A percentile compares a stretch with the other conserved stretches of the same genome.
Evolutionary conservation across 37 sponge, comb jelly and placozoan genomes (phyloP).

Genomic region (Chondrilla cf. caribensis): DNA sequence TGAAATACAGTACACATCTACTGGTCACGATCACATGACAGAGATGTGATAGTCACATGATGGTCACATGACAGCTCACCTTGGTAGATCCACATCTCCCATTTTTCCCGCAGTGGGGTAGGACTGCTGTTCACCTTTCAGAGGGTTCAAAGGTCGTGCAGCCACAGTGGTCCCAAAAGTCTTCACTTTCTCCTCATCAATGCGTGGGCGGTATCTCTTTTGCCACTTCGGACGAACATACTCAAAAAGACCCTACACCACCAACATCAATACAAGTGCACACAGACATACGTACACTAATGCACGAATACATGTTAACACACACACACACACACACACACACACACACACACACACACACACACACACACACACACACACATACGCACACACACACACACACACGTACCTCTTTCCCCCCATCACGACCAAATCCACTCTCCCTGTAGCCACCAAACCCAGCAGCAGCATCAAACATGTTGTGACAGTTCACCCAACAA

Average conservation of each 20-base stretch:
- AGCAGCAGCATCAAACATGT: conserved; percentile 92
- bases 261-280: too few species aligned
- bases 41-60: neutral
- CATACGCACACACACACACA: conserved; percentile 13
- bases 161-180: conserved; percentile 76
- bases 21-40: neutral
- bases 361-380: neutral
- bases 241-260: conserved; percentile 79
- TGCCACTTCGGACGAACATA: conserved; percentile 88
- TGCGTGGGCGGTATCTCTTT: conserved; percentile 39
- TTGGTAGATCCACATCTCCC: conserved; percentile 55
- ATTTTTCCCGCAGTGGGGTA: conserved; percentile 52
- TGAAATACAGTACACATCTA: too few species aligned
- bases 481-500: conserved; percentile 92
- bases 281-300: too few species aligned
- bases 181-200: conserved; percentile 65
- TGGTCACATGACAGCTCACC: conserved; percentile 30
- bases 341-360: neutral
- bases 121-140: conserved; percentile 53
- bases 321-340: conserved; percentile 12
- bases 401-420: conserved; percentile 84
- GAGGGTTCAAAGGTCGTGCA: conserved; percentile 88
- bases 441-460: conserved; percentile 95
- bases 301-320: neutral
- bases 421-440: conserved; percentile 93